These are phyloP conservation scores for Hemibagrus guttatus DNA, from an alignment of 2,797 vertebrate species.

Conservation along the genomic window DNA sequence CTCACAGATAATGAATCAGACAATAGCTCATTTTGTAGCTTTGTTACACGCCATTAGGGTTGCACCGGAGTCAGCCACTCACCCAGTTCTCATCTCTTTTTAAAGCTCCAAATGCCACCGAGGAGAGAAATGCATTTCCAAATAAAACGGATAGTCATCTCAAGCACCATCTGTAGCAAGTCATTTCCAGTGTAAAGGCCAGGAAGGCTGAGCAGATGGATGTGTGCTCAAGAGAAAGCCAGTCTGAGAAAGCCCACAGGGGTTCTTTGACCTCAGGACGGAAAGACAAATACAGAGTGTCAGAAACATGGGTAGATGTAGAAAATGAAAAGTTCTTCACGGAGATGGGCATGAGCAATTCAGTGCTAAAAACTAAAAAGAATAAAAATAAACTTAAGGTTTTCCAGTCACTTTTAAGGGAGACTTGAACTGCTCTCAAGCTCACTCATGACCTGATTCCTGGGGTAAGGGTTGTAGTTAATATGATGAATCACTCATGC, in stretches of 20 bases:
- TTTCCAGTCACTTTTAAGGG: not conserved
- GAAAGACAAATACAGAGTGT: conserved; percentile 30
- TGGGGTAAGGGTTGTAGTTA: not conserved
- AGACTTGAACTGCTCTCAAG: not conserved
- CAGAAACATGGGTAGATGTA: not conserved
- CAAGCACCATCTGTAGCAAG: conserved; percentile 25
- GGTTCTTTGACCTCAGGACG: conserved; percentile 35
- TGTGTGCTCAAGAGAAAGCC: conserved; percentile 2
- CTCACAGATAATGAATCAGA: not conserved
- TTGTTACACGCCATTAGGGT: conserved; percentile 19
- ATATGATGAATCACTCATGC: not conserved
- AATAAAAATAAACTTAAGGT: not conserved
- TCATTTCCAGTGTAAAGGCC: conserved; percentile 14
- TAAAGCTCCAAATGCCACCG: conserved; percentile 2
- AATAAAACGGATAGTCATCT: conserved; percentile 20
- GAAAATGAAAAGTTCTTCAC: not conserved
- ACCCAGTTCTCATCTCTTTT: not conserved
- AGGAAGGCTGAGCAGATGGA: conserved; percentile 28
- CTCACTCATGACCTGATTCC: not conserved
- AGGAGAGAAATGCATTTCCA: conserved; percentile 14
- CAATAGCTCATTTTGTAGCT: not conserved
- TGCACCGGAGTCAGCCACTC: not conserved
- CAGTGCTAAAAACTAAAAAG: not conserved
- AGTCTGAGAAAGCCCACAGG: not conserved
- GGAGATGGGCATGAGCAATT: not conserved